Evolutionary conservation across 2,888 invertebrate genomes (phyloP).

Genomic region (Adela reaumurella): DNA sequence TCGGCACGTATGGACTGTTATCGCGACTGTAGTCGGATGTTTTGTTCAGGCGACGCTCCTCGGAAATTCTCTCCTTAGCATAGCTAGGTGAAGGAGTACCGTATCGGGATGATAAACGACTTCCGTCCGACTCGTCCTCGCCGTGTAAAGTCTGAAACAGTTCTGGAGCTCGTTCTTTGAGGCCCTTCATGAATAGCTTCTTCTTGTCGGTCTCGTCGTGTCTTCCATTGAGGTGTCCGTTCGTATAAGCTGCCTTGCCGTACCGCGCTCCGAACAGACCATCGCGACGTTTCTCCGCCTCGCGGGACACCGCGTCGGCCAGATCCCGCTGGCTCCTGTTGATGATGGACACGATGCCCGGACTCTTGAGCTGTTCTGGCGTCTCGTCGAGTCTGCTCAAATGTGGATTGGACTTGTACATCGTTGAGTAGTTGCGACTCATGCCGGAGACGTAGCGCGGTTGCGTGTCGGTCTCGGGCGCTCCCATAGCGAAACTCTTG

Average conservation of each 20-base stretch:
- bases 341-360: constrained; percentile 81
- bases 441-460: constrained; percentile 44
- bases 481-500: constrained; percentile 83
- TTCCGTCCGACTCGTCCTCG: constrained; percentile 54
- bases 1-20: constrained; percentile 41
- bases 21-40: constrained; percentile 47
- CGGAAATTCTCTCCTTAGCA: constrained; percentile 39
- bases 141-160: constrained; percentile 68
- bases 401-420: constrained; percentile 78
- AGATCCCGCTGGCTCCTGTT: constrained; percentile 80
- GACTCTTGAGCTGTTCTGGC: constrained; percentile 74
- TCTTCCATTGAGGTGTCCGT: constrained; percentile 46
- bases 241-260: constrained; percentile 51
- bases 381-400: constrained; percentile 67
- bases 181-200: constrained; percentile 64
- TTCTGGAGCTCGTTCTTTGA: constrained; percentile 69
- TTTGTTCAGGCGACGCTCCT: constrained; percentile 46
- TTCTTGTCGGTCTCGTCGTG: constrained; percentile 58
- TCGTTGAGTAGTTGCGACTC: constrained; percentile 50
- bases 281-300: constrained; percentile 50
- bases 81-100: constrained; percentile 45
- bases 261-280: constrained; percentile 55
- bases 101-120: constrained; percentile 42
- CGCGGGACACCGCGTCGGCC: constrained; percentile 57
- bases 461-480: constrained; percentile 49